Base-by-base conservation (phyloP, 92 coral and sea anemone genomes). In the Zoanthus gigantus region DNA sequence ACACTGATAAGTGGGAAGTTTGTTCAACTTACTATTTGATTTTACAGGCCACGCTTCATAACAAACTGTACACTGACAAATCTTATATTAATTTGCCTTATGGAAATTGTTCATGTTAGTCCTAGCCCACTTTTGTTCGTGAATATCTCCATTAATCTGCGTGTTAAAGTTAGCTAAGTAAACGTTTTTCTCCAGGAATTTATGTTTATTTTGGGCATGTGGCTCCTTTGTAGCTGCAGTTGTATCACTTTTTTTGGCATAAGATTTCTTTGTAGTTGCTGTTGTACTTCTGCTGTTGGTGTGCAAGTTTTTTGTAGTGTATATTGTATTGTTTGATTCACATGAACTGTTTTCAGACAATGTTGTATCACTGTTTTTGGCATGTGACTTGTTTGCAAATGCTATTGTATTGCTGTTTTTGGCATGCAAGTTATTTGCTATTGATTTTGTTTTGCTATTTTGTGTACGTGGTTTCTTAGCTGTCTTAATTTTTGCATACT, bases 171-270 rank as follows among this genome's bases (percentile, higher is more conserved):
- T 60, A 60, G 29, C 66, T 60, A 60, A 75, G 58, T 56, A 75
- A 23, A 30, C 23, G 31, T 75, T 56, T 75, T 50, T 75, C 85
- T 61, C 74, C 85, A 80, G 50, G 85, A 60, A 47, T 60, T 80
- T 57, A 78, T 78, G 72, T 79, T 79, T 80, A 80, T 60, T 56
- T 80, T 80, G 85, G 85, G 85, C 85, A 80, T 80, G 85, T 80
- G 85, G 73, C 85, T 80, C 85, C 72, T 9, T 80, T 80, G 74
- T 63, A 52, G 85, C 60, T 80, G 85, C 66, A 13, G 66, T 15
- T 60, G 66, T 60, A 15, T 60, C n/a, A 6, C 18, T 60, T 13
- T 60, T 14, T 60, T 60, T 60, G 67, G 66, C 83, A 77, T 77
- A 44, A 48, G 67, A 77, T 77, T 77, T 77, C 67, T 77, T 77